phyloP scores from a whole-genome alignment of 2,113 vertebrate genomes.

The Sorex fumeus region DNA sequence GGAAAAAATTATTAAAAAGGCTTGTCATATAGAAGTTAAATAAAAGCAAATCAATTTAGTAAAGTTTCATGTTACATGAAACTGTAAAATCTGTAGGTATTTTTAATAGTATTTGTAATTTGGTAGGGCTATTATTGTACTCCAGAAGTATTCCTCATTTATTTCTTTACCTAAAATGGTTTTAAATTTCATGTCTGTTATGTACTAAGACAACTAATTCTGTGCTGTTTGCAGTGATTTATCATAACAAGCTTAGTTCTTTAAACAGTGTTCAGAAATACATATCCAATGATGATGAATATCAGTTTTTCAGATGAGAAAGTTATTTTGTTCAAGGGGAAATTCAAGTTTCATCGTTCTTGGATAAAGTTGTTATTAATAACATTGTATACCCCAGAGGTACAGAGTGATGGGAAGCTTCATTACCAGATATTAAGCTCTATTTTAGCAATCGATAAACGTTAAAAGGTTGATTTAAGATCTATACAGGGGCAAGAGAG shows the following conservation, averaged over 20 bases:
- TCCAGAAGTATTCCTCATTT: conserved; percentile 50
- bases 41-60: background rate
- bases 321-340: conserved; percentile 30
- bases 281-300: background rate
- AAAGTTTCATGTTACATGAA: conserved; percentile 19
- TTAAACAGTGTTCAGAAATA: background rate
- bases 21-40: conserved; percentile 46
- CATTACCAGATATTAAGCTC: background rate
- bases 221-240: background rate
- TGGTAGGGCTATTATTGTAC: background rate
- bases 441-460: conserved; percentile 14
- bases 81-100: conserved; percentile 29
- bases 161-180: conserved; percentile 46
- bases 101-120: conserved; percentile 23
- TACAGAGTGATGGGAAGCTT: background rate
- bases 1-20: background rate
- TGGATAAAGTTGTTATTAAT: conserved; percentile 57
- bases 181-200: conserved; percentile 30
- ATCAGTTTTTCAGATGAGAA: conserved; percentile 24
- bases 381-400: background rate
- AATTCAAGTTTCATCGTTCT: conserved; percentile 52
- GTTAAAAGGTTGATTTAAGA: conserved; percentile 29
- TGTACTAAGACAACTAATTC: background rate
- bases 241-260: background rate
- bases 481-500: no score